Conservation (phyloP, 2,797 vertebrate species). For the Carapus acus region DNA sequence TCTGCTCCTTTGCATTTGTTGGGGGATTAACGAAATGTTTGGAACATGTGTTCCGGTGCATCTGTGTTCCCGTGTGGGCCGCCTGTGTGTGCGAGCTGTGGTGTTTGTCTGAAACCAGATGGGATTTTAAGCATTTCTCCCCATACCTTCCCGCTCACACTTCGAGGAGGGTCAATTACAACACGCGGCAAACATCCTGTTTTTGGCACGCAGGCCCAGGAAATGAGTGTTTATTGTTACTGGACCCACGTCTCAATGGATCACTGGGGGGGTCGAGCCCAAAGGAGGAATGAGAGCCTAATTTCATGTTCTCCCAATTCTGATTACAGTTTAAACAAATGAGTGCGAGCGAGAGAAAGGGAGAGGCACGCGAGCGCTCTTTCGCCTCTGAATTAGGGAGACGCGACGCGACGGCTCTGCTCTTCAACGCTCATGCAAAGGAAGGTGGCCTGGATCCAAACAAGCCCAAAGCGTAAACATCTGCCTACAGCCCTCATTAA, state of each 20-base stretch:
- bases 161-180: constrained; percentile 75
- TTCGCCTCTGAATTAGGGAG: constrained; percentile 11
- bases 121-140: constrained; percentile 56
- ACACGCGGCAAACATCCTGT: constrained; percentile 75
- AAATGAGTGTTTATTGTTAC: constrained; percentile 76
- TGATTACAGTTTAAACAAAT: constrained; percentile 71
- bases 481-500: no score
- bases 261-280: constrained; percentile 47
- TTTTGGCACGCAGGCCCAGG: constrained; percentile 64
- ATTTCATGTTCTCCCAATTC: constrained; percentile 72
- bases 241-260: constrained; percentile 56
- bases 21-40: not conserved
- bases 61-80: constrained; percentile 20
- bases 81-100: constrained; percentile 37
- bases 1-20: constrained; percentile 16
- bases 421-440: no score
- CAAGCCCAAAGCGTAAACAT: no score
- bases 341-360: no score
- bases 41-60: constrained; percentile 11
- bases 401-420: no score
- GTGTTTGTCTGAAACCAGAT: constrained; percentile 67
- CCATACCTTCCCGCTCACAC: constrained; percentile 69
- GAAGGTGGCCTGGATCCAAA: no score
- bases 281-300: constrained; percentile 66
- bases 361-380: constrained; percentile 28